Evolutionary conservation across 2,113 vertebrate species (phyloP).

Genomic region (Plecturocebus donacophilus): DNA sequence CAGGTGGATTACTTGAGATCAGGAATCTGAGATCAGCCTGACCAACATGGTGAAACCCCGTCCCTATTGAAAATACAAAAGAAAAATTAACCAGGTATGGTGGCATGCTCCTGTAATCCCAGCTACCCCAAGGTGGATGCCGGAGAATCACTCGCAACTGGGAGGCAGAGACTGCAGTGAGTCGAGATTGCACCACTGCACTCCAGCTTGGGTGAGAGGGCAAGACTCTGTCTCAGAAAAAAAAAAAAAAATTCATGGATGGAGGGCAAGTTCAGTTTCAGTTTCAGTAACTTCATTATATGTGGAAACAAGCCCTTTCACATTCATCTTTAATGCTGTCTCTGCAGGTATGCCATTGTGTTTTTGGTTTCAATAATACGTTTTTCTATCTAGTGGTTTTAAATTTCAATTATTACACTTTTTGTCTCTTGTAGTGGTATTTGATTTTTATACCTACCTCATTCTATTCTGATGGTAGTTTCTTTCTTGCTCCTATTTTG

Average conservation of each 20-base stretch:
- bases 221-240: no score
- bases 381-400: neutral
- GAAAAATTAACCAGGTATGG: no score
- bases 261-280: neutral
- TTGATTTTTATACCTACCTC: neutral
- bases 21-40: no score
- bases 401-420: neutral
- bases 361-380: neutral
- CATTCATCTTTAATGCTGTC: neutral
- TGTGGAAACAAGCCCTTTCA: neutral
- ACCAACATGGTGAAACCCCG: no score
- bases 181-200: accelerated
- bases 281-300: neutral
- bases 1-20: no score
- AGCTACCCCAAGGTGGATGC: no score
- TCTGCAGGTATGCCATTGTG: neutral
- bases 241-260: neutral
- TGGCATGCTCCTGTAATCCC: no score
- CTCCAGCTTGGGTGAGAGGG: no score
- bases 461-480: neutral
- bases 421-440: neutral
- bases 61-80: no score
- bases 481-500: neutral
- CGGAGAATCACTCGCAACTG: no score
- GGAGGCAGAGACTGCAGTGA: no score